Base-by-base conservation (phyloP, 2,888 invertebrate species). In the Morpho deidamia region DNA sequence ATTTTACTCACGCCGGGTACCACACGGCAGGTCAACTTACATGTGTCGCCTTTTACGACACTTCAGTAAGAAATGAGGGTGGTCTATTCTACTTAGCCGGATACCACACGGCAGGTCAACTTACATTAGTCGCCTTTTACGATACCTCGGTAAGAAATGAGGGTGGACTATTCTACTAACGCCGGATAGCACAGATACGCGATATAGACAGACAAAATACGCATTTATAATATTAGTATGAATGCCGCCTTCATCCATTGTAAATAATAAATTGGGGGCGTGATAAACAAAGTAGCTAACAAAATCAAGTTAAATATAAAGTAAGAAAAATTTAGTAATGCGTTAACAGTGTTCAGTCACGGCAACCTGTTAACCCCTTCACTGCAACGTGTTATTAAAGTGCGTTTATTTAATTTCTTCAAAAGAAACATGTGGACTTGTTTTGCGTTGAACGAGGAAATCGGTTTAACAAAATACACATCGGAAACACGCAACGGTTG, bases 301-400 rank as follows among this genome's bases (percentile, higher is more conserved):
- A 40, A 43, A 48, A 11, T 35, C 11, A 33, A 42, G 12, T 35
- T 11, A 42, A 49, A 42, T 35, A 49, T 42, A 47, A 49, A 41
- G 11, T 14, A 49, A 42, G 35, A 42, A 48, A 37, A 49, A 14
- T 41, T 34, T 41, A 47, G 67, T 71, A 76, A 76, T 78, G 77
- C 74, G 82, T 79, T 85, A 84, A 87, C 83, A 82, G 83, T 71
- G 77, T 69, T 61, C 77, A 82, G 88, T 88, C 88, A 88, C 88
- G 88, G 81, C 75, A 85, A 38, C 81, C 79, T 72, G 82, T 85
- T 84, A 84, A 74, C 74, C 71, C 74, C 63, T 66, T 51, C 61
- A 63, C 61, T 63, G 69, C 71, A 83, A 72, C 81, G 68, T 88
- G 74, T 88, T 81, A 88, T 88, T 88, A 87, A 76, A 72, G 72